These are phyloP conservation scores for Channallabes apus DNA, from an alignment of 2,797 vertebrate genomes.

Conservation along the genomic window DNA sequence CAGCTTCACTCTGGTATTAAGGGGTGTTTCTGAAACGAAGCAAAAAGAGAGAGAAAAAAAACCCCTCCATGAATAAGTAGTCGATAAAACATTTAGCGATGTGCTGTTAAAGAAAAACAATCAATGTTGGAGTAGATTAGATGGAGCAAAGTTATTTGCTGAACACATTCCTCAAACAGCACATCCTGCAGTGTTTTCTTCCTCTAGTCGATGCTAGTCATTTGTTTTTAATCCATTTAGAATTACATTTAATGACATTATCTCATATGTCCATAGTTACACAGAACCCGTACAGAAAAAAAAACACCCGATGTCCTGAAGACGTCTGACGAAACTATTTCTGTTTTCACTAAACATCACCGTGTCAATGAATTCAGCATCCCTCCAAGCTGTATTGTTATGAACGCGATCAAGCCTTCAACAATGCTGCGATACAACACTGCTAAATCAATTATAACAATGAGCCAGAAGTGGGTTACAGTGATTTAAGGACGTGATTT, in stretches of 20 bases:
- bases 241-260: neutral
- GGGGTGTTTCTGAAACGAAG: no score
- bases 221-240: neutral
- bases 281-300: neutral
- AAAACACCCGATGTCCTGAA: neutral
- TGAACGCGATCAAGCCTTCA: neutral
- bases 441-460: neutral
- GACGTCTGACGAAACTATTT: neutral
- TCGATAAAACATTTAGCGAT: neutral
- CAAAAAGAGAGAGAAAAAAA: neutral
- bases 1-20: neutral
- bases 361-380: neutral
- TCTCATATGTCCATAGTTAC: neutral
- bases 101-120: neutral
- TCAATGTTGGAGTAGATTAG: neutral
- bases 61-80: neutral
- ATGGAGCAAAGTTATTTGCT: neutral
- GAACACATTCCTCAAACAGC: neutral
- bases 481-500: neutral
- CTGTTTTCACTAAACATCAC: no score
- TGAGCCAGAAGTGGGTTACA: neutral
- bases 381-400: neutral
- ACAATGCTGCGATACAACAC: no score
- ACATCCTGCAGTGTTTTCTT: neutral
- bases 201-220: neutral